Percentiles rank a stretch among this genome's conserved stretches.
Conservation (phyloP, 2,113 vertebrate species). For the Hystrix cristata region DNA sequence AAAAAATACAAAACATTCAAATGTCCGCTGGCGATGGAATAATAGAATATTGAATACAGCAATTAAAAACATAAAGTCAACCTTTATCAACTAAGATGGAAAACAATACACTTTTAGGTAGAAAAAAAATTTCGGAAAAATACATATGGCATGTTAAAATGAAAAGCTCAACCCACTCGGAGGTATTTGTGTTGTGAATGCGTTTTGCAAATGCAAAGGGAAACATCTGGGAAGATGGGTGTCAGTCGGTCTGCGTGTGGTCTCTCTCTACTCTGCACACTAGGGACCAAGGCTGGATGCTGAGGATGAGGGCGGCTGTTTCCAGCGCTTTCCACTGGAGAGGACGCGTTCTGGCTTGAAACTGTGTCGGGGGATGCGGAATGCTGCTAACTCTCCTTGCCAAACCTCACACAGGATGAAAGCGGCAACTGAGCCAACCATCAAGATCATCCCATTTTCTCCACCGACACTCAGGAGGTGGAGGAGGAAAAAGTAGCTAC, state of each 20-base stretch:
- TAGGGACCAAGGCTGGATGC: not conserved
- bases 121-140: not conserved
- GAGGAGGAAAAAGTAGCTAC: not conserved
- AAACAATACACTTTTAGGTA: not conserved
- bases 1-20: not conserved
- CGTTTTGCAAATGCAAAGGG: not conserved
- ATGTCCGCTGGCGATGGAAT: not conserved
- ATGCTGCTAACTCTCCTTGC: not conserved
- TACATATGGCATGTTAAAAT: not conserved
- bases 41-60: not conserved
- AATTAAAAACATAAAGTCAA: not conserved
- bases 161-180: not conserved
- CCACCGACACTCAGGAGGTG: not conserved
- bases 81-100: not conserved
- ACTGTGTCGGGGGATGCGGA: not conserved
- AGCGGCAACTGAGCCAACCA: not conserved
- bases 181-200: not conserved
- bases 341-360: not conserved
- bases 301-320: not conserved
- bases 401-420: not conserved
- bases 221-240: not conserved
- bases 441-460: not conserved
- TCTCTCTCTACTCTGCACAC: not conserved
- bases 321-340: not conserved
- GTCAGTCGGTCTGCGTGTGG: slow-evolving; percentile 35